Conservation (phyloP, 2,888 invertebrate genomes). For the Orthosia gracilis region DNA sequence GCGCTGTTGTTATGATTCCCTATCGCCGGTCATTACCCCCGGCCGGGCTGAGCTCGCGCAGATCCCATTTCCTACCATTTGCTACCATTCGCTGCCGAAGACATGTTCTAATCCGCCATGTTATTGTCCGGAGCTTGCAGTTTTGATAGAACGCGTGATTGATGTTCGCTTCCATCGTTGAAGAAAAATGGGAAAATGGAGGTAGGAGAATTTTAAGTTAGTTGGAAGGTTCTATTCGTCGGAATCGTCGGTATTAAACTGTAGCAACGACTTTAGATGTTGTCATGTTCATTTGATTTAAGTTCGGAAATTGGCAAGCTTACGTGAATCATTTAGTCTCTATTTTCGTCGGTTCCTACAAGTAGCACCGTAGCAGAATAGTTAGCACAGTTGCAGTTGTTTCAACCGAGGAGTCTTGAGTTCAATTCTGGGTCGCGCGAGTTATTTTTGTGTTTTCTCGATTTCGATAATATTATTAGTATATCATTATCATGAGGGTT, state of each 20-base stretch:
- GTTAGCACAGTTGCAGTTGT: too few relatives aligned
- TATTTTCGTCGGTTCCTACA: too few relatives aligned
- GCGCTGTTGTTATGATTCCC: conserved; percentile 73
- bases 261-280: background rate
- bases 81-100: conserved; percentile 61
- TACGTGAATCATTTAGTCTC: too few relatives aligned
- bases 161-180: conserved; percentile 28
- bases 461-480: too few relatives aligned
- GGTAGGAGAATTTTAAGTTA: conserved; percentile 17
- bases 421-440: too few relatives aligned
- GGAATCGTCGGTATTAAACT: background rate
- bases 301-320: too few relatives aligned
- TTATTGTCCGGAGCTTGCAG: conserved; percentile 58
- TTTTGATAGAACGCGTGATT: conserved; percentile 51
- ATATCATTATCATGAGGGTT: too few relatives aligned
- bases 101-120: conserved; percentile 60
- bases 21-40: conserved; percentile 70
- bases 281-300: too few relatives aligned
- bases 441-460: too few relatives aligned
- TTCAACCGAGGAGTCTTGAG: too few relatives aligned
- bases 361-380: too few relatives aligned
- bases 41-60: conserved; percentile 50
- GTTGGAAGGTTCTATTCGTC: background rate
- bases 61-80: conserved; percentile 70
- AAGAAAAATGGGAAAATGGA: conserved; percentile 22